These are phyloP conservation scores for Rotaria magnacalcarata DNA, from an alignment of 2,888 invertebrate species.

Conservation along the genomic window DNA sequence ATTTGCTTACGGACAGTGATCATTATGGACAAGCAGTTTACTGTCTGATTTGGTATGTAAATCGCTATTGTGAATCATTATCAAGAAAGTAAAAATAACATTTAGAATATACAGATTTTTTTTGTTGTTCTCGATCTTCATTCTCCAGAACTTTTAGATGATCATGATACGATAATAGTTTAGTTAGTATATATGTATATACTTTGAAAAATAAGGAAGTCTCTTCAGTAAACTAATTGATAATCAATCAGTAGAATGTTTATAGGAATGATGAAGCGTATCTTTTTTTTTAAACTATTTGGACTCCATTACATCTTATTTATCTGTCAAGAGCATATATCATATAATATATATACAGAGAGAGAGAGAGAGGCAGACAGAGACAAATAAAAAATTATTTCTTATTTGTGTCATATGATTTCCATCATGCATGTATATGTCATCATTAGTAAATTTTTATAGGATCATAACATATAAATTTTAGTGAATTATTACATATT, in stretches of 20 bases:
- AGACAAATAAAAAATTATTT: too few species aligned
- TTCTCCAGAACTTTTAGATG: not conserved
- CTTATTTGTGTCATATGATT: too few species aligned
- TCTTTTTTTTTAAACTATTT: not conserved
- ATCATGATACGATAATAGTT: not conserved
- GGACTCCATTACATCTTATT: not conserved
- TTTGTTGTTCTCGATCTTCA: not conserved
- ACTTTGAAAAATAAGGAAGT: not conserved
- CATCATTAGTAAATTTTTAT: not conserved
- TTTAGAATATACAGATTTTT: not conserved
- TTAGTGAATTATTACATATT: not conserved
- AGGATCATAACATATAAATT: not conserved
- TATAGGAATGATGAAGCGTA: not conserved
- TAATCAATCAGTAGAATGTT: not conserved
- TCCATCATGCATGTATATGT: not conserved
- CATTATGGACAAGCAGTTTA: not conserved
- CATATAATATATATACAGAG: not conserved
- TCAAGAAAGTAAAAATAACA: conserved; percentile 14
- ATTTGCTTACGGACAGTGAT: not conserved
- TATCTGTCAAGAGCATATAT: not conserved
- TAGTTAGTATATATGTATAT: not conserved
- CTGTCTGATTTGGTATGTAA: not conserved
- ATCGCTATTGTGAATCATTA: not conserved
- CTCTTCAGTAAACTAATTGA: not conserved
- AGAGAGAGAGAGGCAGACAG: not conserved